These are phyloP conservation scores for Artemia sinica DNA, from an alignment of 2,888 invertebrate species.

Conservation along the genomic window DNA sequence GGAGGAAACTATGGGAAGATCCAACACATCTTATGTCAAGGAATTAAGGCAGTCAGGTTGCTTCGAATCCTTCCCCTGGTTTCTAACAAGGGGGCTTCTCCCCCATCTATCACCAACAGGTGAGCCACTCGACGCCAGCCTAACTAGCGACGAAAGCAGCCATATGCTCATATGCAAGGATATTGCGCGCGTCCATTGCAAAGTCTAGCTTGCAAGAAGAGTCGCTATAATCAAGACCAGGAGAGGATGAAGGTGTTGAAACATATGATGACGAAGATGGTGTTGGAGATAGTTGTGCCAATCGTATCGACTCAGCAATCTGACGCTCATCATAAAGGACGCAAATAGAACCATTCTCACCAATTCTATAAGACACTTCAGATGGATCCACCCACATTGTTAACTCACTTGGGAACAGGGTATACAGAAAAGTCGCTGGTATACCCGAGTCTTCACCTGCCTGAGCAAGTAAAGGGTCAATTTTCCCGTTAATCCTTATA, in stretches of 20 bases:
- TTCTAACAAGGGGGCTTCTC: conserved; percentile 4
- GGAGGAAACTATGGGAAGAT: conserved; percentile 3
- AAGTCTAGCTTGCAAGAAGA: conserved; percentile 26
- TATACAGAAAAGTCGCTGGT: conserved; percentile 40
- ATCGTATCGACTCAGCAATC: conserved; percentile 18
- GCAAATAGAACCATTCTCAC: conserved; percentile 46
- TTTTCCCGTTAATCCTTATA: conserved; percentile 50
- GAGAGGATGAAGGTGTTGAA: conserved; percentile 19
- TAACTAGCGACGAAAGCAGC: conserved; percentile 28
- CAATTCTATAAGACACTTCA: conserved; percentile 49
- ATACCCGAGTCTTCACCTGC: conserved; percentile 47
- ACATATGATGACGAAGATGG: conserved; percentile 6
- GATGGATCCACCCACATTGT: conserved; percentile 59
- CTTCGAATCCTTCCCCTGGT: background rate
- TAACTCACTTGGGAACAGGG: conserved; percentile 46
- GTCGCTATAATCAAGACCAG: conserved; percentile 15
- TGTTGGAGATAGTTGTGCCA: conserved; percentile 16
- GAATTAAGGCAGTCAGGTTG: conserved; percentile 8
- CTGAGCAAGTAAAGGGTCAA: conserved; percentile 47
- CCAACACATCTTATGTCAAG: conserved; percentile 6
- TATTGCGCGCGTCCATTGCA: conserved; percentile 26
- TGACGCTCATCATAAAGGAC: conserved; percentile 36
- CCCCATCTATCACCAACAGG: conserved; percentile 12
- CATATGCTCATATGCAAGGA: conserved; percentile 26
- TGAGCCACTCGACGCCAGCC: conserved; percentile 10